Evolutionary conservation across 1,140 invertebrate genomes (phyloP).

Genomic region (Drosophila micromelanica): DNA sequence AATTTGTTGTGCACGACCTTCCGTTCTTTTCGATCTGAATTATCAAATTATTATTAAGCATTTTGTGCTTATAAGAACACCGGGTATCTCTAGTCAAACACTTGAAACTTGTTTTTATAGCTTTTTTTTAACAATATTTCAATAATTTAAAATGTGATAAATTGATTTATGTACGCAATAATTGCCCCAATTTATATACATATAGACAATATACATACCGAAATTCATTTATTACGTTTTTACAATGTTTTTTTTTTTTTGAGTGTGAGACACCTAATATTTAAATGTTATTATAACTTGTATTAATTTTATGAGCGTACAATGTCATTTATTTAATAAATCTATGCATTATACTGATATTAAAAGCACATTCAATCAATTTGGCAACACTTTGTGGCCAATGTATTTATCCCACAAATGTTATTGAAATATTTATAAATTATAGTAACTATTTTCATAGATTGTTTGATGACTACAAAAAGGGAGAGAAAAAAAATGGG

Average conservation of each 20-base stretch:
- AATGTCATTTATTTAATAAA: constrained; percentile 12
- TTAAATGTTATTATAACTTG: constrained; percentile 17
- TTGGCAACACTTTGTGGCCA: constrained; percentile 37
- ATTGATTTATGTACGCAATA: constrained; percentile 65
- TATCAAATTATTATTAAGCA: too few relatives aligned
- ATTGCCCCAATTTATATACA: constrained; percentile 61
- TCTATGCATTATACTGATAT: constrained; percentile 12
- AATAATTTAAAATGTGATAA: constrained; percentile 51
- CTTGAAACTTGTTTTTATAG: background rate
- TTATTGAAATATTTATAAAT: constrained; percentile 37
- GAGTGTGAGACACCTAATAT: background rate
- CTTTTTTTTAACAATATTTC: constrained; percentile 2
- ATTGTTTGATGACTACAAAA: constrained; percentile 36
- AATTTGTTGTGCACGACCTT: too few relatives aligned
- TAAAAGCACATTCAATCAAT: constrained; percentile 37
- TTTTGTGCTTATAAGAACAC: too few relatives aligned
- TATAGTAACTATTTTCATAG: constrained; percentile 34
- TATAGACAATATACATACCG: constrained; percentile 28
- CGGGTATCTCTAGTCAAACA: constrained; percentile 1
- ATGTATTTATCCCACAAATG: constrained; percentile 22
- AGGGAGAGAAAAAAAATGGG: constrained; percentile 1
- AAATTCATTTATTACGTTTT: constrained; percentile 7
- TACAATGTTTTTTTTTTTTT: background rate
- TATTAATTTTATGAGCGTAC: background rate
- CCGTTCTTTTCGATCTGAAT: too few relatives aligned